phyloP scores from a whole-genome alignment of 2,888 invertebrate species.

The Sinotaia quadrata region DNA sequence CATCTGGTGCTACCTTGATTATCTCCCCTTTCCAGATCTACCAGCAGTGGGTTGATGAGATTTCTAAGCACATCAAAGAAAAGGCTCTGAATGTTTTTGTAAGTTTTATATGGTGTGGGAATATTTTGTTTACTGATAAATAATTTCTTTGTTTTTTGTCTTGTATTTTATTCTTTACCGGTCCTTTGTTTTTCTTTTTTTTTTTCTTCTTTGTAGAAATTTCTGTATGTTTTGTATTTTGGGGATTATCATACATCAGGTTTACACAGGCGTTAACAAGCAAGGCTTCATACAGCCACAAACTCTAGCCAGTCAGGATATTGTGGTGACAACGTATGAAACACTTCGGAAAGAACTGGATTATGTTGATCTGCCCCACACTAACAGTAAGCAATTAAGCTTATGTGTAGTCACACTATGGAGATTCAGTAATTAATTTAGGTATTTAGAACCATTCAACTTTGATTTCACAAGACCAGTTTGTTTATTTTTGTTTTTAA shows the following conservation, averaged over 20 bases:
- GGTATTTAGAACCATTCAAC: too few species aligned
- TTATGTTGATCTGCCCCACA: conserved; percentile 76
- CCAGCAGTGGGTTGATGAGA: conserved; percentile 82
- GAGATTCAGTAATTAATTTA: too few species aligned
- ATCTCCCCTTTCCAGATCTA: conserved; percentile 80
- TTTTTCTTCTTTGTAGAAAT: too few species aligned
- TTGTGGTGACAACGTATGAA: conserved; percentile 83
- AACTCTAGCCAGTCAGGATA: conserved; percentile 78
- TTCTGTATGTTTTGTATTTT: conserved; percentile 19
- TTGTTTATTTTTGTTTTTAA: too few species aligned
- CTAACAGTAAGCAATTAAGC: conserved; percentile 67
- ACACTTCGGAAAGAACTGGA: conserved; percentile 78
- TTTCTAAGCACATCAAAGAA: conserved; percentile 77
- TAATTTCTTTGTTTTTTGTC: too few species aligned
- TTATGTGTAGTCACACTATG: too few species aligned
- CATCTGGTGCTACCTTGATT: conserved; percentile 80
- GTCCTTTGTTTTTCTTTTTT: too few species aligned
- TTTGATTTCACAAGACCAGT: too few species aligned
- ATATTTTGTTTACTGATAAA: too few species aligned
- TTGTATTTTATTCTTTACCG: too few species aligned
- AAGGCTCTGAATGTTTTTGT: conserved; percentile 71
- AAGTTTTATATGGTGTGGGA: conserved; percentile 42
- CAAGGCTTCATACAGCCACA: conserved; percentile 78
- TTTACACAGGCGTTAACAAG: conserved; percentile 74
- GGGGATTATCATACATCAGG: too few species aligned